A percentile compares a stretch with the other conserved stretches of the same genome.
Evolutionary conservation across 1,140 invertebrate species (phyloP).

Genomic region (Euura saliciscinereae): DNA sequence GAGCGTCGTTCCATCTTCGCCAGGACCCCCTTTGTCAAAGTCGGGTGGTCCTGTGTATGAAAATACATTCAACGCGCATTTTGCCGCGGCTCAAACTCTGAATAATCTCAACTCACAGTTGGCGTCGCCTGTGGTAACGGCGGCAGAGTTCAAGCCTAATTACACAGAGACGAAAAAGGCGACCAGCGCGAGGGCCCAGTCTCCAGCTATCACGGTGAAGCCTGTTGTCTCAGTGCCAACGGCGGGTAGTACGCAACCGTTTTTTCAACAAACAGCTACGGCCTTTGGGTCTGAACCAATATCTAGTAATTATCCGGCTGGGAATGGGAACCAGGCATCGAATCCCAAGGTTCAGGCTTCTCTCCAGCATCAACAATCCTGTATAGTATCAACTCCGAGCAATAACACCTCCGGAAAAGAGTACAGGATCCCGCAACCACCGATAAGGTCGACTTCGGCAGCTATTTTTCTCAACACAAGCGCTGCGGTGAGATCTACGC

Average conservation of each 20-base stretch:
- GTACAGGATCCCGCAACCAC: slow-evolving; percentile 63
- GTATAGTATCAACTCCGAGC: slow-evolving; percentile 70
- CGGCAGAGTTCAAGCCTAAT: slow-evolving; percentile 50
- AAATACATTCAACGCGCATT: slow-evolving; percentile 70
- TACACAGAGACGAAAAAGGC: slow-evolving; percentile 43
- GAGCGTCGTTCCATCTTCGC: slow-evolving; percentile 72
- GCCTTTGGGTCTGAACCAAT: slow-evolving; percentile 55
- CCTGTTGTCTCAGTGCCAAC: slow-evolving; percentile 56
- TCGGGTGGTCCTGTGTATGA: slow-evolving; percentile 63
- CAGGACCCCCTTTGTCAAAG: slow-evolving; percentile 65
- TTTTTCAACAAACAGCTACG: slow-evolving; percentile 67
- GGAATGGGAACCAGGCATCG: slow-evolving; percentile 35
- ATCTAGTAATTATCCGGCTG: slow-evolving; percentile 41
- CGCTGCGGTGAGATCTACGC: slow-evolving; percentile 30
- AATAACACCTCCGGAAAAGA: slow-evolving; percentile 63
- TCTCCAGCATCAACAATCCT: slow-evolving; percentile 66
- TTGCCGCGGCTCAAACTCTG: slow-evolving; percentile 66
- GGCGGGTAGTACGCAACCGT: slow-evolving; percentile 52
- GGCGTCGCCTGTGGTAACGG: slow-evolving; percentile 58
- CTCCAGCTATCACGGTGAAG: slow-evolving; percentile 62
- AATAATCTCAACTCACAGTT: slow-evolving; percentile 69
- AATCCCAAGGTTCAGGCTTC: slow-evolving; percentile 47
- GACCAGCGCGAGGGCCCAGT: slow-evolving; percentile 62
- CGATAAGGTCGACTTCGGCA: slow-evolving; percentile 38
- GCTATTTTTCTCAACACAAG: slow-evolving; percentile 47